These are phyloP conservation scores for Probosciger aterrimus DNA, from an alignment of 2,113 vertebrate genomes.

Conservation along the genomic window DNA sequence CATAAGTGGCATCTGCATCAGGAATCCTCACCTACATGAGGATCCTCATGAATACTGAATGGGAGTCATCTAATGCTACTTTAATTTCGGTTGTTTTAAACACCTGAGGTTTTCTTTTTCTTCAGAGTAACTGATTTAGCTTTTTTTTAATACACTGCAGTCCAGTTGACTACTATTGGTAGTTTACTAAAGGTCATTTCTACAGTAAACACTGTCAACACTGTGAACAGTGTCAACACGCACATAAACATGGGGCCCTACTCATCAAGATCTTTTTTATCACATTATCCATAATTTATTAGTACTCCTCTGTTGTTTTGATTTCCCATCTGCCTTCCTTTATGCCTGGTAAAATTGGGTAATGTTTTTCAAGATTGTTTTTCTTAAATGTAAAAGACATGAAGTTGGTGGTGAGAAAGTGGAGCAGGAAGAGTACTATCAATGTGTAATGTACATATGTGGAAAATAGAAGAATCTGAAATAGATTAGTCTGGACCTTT, in stretches of 20 bases:
- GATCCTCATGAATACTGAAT: neutral
- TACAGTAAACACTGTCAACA: neutral
- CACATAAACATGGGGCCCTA: neutral
- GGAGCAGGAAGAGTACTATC: neutral
- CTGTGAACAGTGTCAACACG: neutral
- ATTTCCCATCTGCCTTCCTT: neutral
- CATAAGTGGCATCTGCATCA: rapidly evolving
- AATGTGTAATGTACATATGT: neutral
- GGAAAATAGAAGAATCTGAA: neutral
- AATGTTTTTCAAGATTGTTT: neutral
- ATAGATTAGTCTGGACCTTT: neutral
- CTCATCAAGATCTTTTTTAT: neutral
- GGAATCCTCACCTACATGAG: neutral
- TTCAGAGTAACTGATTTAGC: neutral
- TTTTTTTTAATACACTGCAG: rapidly evolving
- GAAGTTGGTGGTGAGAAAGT: neutral
- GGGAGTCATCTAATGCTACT: neutral
- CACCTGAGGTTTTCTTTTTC: neutral
- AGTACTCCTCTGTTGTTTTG: neutral
- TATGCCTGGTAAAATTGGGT: neutral
- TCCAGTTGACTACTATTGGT: neutral
- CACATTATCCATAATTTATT: neutral
- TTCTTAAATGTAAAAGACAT: neutral
- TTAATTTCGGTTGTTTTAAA: neutral
- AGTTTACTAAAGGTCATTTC: neutral